A percentile compares a stretch with the other conserved stretches of the same genome.
Conservation (phyloP, 2,113 vertebrate genomes). For the Porphyrio hochstetteri region DNA sequence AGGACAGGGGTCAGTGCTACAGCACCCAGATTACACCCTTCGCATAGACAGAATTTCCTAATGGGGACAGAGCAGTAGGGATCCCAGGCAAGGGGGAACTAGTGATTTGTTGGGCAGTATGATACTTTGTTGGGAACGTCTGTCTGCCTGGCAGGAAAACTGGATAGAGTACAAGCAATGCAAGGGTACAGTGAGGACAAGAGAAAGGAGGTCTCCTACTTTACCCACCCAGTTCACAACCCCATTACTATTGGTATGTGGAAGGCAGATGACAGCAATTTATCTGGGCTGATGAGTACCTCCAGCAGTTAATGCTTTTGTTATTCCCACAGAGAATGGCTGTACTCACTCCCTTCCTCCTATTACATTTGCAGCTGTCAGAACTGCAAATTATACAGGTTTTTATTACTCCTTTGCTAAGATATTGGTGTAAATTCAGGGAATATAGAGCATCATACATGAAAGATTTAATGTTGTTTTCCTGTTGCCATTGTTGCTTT, state of each 20-base stretch:
- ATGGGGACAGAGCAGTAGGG: background rate
- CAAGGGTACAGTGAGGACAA: background rate
- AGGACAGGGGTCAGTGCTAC: background rate
- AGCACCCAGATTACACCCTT: background rate
- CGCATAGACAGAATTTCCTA: background rate
- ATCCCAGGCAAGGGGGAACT: background rate
- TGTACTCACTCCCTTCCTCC: background rate
- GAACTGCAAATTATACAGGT: background rate
- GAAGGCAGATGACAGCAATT: background rate
- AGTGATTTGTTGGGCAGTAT: background rate
- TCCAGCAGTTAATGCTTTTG: background rate
- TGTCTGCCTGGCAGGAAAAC: background rate
- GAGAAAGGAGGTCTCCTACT: background rate
- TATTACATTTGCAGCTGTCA: background rate
- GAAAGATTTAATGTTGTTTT: background rate
- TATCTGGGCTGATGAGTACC: background rate
- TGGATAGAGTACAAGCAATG: background rate
- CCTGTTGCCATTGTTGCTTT: background rate
- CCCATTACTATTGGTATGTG: background rate
- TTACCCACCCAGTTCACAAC: background rate
- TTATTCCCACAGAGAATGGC: background rate
- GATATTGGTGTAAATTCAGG: background rate
- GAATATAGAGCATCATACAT: background rate
- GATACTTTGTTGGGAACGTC: background rate
- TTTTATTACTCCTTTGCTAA: background rate